Evolutionary conservation across 2,888 invertebrate genomes (phyloP).

Genomic region (Lamproptera curius): DNA sequence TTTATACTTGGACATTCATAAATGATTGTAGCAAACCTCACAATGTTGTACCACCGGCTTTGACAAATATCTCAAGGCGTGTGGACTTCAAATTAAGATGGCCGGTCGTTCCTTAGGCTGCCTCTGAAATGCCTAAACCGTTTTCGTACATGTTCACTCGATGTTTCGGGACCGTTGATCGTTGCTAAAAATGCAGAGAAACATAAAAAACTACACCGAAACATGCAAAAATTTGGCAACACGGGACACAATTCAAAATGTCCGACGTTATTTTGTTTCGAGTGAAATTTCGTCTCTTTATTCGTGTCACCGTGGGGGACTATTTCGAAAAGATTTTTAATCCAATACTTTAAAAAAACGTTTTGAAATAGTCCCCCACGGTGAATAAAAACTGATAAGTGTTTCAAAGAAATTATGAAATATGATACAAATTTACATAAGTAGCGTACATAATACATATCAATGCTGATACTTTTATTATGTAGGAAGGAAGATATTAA

Average conservation of each 20-base stretch:
- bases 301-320: constrained; percentile 39
- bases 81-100: constrained; percentile 8
- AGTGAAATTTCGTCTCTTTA: constrained; percentile 49
- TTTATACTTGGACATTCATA: no score
- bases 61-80: constrained; percentile 6
- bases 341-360: no score
- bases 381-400: no score
- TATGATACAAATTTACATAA: no score
- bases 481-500: no score
- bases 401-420: no score
- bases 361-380: no score
- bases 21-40: no score
- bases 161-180: constrained; percentile 15
- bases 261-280: constrained; percentile 33
- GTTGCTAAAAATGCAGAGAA: constrained; percentile 23
- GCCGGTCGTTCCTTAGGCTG: neutral
- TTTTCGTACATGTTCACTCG: constrained; percentile 25
- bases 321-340: constrained; percentile 30
- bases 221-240: constrained; percentile 28
- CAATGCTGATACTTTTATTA: no score
- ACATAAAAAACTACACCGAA: no score
- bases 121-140: constrained; percentile 15
- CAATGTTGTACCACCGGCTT: neutral
- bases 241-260: constrained; percentile 32
- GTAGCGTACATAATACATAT: no score